Percentiles rank a stretch among this genome's conserved stretches.
phyloP scores from a whole-genome alignment of 1,140 invertebrate species.

The Listronotus oregonensis region DNA sequence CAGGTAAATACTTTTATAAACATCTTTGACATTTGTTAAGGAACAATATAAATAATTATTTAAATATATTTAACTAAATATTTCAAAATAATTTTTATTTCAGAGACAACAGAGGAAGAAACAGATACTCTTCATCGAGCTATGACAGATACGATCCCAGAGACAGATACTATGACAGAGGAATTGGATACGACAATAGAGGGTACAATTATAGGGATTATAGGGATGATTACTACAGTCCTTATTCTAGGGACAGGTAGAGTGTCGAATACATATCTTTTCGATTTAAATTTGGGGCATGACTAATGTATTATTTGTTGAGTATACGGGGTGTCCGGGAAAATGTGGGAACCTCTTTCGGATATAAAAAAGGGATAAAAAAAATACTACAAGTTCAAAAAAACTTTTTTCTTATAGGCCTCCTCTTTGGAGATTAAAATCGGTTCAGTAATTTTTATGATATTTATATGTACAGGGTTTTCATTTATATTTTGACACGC shows the following conservation, averaged over 20 bases:
- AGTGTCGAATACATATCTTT: constrained; percentile 27
- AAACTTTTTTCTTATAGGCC: no score
- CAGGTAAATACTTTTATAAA: constrained; percentile 17
- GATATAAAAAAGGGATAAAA: no score
- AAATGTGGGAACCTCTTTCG: no score
- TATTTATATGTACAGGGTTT: no score
- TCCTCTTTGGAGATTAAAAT: no score
- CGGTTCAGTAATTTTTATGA: no score
- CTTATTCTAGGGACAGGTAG: constrained; percentile 50
- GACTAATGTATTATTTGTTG: not conserved
- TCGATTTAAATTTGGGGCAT: not conserved
- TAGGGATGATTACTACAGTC: constrained; percentile 15
- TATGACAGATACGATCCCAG: constrained; percentile 30
- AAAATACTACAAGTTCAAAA: no score
- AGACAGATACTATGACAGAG: constrained; percentile 30
- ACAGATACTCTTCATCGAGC: constrained; percentile 7
- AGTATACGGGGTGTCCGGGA: no score
- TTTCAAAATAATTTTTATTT: not conserved
- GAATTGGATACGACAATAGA: constrained; percentile 48
- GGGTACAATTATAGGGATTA: constrained; percentile 48
- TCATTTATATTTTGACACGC: no score
- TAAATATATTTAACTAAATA: not conserved
- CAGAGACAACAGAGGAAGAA: constrained; percentile 21
- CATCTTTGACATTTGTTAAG: not conserved
- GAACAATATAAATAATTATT: no score